These are phyloP conservation scores for Ischnura elegans DNA, from an alignment of 2,888 invertebrate species.

Conservation along the genomic window DNA sequence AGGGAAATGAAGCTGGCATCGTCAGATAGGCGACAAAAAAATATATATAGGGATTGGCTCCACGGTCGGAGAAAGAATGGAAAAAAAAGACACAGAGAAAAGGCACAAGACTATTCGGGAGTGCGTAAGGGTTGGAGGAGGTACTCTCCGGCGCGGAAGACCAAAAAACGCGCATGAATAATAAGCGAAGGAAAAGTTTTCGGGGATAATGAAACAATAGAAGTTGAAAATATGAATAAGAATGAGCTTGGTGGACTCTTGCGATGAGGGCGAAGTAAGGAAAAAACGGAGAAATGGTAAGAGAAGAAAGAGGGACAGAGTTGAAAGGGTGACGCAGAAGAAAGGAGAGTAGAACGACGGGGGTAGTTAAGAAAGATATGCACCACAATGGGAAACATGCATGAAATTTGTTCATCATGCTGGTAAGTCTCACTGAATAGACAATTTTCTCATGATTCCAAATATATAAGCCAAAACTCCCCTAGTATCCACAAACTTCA, in stretches of 20 bases:
- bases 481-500: too few relatives aligned
- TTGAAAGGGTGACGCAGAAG: too few relatives aligned
- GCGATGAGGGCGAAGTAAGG: neutral
- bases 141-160: neutral
- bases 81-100: too few relatives aligned
- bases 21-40: constrained; percentile 23
- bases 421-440: too few relatives aligned
- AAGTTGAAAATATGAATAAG: constrained; percentile 67
- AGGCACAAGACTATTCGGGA: too few relatives aligned
- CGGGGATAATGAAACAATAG: constrained; percentile 60
- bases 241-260: neutral
- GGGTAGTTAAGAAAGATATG: neutral
- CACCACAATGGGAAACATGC: neutral
- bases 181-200: constrained; percentile 58
- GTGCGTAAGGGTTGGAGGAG: neutral
- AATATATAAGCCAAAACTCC: too few relatives aligned
- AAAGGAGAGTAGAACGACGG: neutral
- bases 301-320: neutral
- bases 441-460: too few relatives aligned
- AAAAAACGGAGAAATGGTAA: neutral
- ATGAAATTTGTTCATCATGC: too few relatives aligned
- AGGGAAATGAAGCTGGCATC: constrained; percentile 62
- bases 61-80: too few relatives aligned
- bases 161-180: constrained; percentile 48
- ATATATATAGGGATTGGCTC: neutral